Percentiles rank a stretch among this genome's conserved stretches.
phyloP scores from a whole-genome alignment of 1,140 invertebrate species.

The Orius insidiosus region DNA sequence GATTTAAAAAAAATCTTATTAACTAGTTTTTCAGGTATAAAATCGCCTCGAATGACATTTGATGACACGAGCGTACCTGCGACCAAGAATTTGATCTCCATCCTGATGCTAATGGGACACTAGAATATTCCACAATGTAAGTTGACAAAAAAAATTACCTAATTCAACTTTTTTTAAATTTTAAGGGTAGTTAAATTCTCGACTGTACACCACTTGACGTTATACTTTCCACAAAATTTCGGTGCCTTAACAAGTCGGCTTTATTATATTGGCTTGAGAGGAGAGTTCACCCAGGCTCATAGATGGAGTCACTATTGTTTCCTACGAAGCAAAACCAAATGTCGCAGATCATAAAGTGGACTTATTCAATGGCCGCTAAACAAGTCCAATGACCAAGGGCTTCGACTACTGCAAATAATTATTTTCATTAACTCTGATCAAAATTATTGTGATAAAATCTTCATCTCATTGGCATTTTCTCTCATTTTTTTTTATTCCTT shows the following conservation, averaged over 20 bases:
- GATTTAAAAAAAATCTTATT: neutral
- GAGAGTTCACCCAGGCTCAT: conserved; percentile 71
- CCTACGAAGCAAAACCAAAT: conserved; percentile 72
- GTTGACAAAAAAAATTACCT: conserved; percentile 12
- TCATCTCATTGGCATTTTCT: no score
- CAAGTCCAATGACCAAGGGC: no score
- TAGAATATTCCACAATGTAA: conserved; percentile 76
- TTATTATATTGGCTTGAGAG: conserved; percentile 88
- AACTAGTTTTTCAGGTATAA: conserved; percentile 50
- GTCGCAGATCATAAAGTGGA: conserved; percentile 55
- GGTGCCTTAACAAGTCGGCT: conserved; percentile 68
- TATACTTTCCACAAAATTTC: conserved; percentile 79
- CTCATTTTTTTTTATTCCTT: no score
- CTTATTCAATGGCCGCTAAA: no score
- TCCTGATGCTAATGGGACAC: conserved; percentile 51
- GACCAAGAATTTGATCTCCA: conserved; percentile 87
- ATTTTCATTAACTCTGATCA: no score
- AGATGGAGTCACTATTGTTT: conserved; percentile 72
- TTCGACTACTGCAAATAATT: no score
- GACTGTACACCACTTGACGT: conserved; percentile 65
- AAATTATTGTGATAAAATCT: no score
- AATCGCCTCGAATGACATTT: conserved; percentile 83
- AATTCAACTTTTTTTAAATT: conserved; percentile 22
- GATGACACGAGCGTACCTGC: conserved; percentile 54
- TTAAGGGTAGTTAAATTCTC: conserved; percentile 78